Base-by-base conservation (phyloP, 92 coral and sea anemone genomes). In the Anthopleura xanthogrammica region DNA sequence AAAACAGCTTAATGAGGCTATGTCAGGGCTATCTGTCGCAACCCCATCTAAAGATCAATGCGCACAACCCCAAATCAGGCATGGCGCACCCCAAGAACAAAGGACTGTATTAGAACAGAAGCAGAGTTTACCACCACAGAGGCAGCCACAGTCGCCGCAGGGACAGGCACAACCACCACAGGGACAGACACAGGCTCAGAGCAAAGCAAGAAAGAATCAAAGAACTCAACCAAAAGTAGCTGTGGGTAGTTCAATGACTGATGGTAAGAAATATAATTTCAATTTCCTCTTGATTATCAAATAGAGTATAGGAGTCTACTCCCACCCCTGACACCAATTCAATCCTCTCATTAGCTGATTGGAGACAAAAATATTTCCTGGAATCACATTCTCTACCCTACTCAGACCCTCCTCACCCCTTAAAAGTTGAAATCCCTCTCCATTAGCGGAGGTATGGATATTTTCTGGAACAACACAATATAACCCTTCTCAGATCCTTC, bases 171-270 rank as follows among this genome's bases (percentile, higher is more conserved):
- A 4, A 9, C 50, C 50, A 46, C 7, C 7, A 46, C 50, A 2
- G 50, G 50, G 50, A 46, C 50, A 46, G 50, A 5, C 50, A 57
- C 19, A 56, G 55, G 78, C 54, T 12, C 58, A 52, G 60, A 54
- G 43, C 52, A 14, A 19, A 41, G 58, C 41, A 62, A 16, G 22
- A 46, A 54, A 41, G 17, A 43, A 42, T 40, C 74, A 80, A 64
- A 41, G 65, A 41, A n/a, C 39, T 43, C 54, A 19, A 24, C 76
- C 74, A 2, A 68, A 11, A 68, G 54, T 52, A 42, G 43, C 58
- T 57, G 17, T 80, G 79, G 84, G 71, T 24, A 79, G 81, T 40
- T 60, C 50, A 60, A 84, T 75, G 81, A 75, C 87, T 16, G 85
- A 82, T 42, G 85, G 80, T 77, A 60, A 46, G 50, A 9, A 2